Percentiles rank a stretch among this genome's conserved stretches.
phyloP scores from a whole-genome alignment of 2,113 vertebrate species.

The Albula goreensis region DNA sequence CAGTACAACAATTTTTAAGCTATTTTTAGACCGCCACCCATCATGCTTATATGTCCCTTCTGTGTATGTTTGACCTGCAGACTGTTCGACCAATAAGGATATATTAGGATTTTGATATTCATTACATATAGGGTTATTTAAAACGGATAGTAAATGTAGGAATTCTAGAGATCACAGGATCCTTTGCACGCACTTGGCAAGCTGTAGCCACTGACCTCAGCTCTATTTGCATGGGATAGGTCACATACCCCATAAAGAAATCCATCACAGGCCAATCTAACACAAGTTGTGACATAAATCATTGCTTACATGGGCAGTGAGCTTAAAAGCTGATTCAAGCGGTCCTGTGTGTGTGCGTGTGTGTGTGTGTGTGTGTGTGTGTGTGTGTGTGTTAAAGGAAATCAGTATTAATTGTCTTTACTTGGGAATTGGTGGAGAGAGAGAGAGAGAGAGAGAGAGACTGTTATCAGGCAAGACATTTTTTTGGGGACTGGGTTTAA shows the following conservation, averaged over 20 bases:
- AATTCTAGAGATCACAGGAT: slow-evolving; percentile 44
- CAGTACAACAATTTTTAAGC: no score
- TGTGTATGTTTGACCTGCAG: neutral
- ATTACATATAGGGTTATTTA: slow-evolving; percentile 36
- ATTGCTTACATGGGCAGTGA: slow-evolving; percentile 2
- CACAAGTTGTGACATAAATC: slow-evolving; percentile 22
- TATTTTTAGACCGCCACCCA: no score
- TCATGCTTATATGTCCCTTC: no score
- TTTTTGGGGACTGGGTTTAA: no score
- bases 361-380: no score
- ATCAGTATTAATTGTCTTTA: no score
- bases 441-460: no score
- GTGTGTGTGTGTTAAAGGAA: no score
- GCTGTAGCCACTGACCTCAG: slow-evolving; percentile 33
- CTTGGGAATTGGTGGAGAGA: no score
- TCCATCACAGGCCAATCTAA: slow-evolving; percentile 36
- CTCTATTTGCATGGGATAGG: slow-evolving; percentile 47
- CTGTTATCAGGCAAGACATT: no score
- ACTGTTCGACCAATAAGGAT: neutral
- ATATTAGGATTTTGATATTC: neutral
- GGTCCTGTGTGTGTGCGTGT: no score
- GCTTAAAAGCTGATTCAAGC: neutral
- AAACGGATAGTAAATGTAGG: slow-evolving; percentile 37
- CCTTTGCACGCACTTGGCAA: slow-evolving; percentile 32
- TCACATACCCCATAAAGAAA: slow-evolving; percentile 58